Evolutionary conservation across 2,113 vertebrate genomes (phyloP).

Genomic region (Malurus cyaneus): DNA sequence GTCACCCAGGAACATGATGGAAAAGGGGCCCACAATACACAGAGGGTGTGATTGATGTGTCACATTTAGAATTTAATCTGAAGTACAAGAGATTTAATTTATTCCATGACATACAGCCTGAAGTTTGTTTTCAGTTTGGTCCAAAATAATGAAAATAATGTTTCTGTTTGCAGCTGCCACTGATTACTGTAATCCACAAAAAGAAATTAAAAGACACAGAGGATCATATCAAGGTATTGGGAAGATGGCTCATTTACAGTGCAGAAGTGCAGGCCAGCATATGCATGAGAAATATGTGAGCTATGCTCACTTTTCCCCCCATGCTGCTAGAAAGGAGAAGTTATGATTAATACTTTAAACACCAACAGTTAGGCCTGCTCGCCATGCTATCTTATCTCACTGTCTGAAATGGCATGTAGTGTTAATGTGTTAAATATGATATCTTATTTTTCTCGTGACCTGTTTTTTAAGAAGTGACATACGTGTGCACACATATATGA

Average conservation of each 20-base stretch:
- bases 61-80: neutral
- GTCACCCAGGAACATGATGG: neutral
- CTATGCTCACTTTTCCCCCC: conserved; percentile 15
- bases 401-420: conserved; percentile 40
- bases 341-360: conserved; percentile 55
- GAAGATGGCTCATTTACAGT: neutral
- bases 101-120: neutral
- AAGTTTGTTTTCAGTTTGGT: conserved; percentile 43
- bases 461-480: conserved; percentile 7
- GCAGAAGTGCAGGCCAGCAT: neutral
- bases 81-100: conserved; percentile 22
- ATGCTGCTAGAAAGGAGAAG: neutral
- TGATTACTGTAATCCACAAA: conserved; percentile 16
- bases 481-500: neutral
- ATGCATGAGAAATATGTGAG: conserved; percentile 30
- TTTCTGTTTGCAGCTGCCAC: conserved; percentile 12
- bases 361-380: neutral
- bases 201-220: conserved; percentile 20
- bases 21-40: conserved; percentile 17
- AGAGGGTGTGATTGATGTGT: conserved; percentile 9
- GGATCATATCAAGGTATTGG: conserved; percentile 1
- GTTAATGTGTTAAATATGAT: conserved; percentile 55
- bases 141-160: conserved; percentile 17
- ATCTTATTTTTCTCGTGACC: conserved; percentile 18
- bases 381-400: conserved; percentile 39